Evolutionary conservation across 2,797 vertebrate species (phyloP), one percentile per base, ranked within the genome.

Genomic region (Acrossocheilus fasciatus): DNA sequence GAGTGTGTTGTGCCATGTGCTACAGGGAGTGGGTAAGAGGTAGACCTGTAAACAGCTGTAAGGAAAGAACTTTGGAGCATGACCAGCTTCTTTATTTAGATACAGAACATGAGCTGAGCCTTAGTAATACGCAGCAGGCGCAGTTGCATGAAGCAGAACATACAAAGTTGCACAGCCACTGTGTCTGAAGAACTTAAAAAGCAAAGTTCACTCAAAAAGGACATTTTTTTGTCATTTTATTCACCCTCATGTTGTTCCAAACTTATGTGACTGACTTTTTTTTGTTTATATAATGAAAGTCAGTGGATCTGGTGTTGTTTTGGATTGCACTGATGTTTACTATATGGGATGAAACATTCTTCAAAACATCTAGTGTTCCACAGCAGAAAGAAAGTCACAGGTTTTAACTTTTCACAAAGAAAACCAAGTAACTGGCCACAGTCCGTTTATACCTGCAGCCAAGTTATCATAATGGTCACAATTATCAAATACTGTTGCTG

Each of bases 81-180:
- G 45, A 43, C 4, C 43, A 85, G 18, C 66, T 59, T 45, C 47
- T 78, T 79, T 70, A 79, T 85, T 79, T 70, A 70, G 75, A 85
- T 79, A 11, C 47, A 59, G 75, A 70, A 70, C 36, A 70, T 43
- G 50, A 78, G 83, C 45, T 18, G 30, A 64, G 12, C 30, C 41
- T 36, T 6, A 43, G n/a, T 47, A 14, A 70, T 26, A 57, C 15
- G 3, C 23, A 20, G 50, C 62, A 47, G n/a, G 26, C 9, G 3
- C 23, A 18, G 34, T 43, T 34, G 39, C 41, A 45, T 47, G 1
- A 76, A 62, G 57, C 20, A 43, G 34, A 62, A 64, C 14, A 9
- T 50, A 43, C 18, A 20, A 50, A 66, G 4, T 7, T 59, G 52
- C 43, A 76, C 59, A 76, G 66, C 45, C 12, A 45, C 69, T 20